Percentiles rank a stretch among this genome's conserved stretches.
Evolutionary conservation across 2,888 invertebrate species (phyloP).

Genomic region (Drosophila formosana): DNA sequence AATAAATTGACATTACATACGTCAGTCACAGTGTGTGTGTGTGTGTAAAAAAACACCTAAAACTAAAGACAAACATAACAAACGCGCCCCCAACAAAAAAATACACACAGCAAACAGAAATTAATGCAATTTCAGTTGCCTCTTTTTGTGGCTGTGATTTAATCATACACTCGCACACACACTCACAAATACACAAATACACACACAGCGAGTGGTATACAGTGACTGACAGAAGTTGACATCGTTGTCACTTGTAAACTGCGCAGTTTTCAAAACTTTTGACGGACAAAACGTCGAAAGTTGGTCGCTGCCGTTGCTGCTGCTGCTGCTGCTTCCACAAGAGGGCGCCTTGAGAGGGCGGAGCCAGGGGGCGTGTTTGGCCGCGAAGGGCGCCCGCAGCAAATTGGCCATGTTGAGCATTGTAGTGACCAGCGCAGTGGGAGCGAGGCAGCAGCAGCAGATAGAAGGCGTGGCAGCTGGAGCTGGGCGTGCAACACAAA

Average conservation of each 20-base stretch:
- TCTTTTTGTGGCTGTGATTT: conserved; percentile 62
- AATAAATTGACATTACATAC: conserved; percentile 61
- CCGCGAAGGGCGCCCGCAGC: conserved; percentile 52
- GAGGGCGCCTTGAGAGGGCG: conserved; percentile 5
- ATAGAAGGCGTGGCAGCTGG: background rate
- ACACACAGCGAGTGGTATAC: conserved; percentile 13
- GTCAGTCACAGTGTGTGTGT: background rate
- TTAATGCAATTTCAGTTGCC: conserved; percentile 69
- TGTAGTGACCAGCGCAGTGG: conserved; percentile 2
- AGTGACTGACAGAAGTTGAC: conserved; percentile 37
- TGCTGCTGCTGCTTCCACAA: background rate
- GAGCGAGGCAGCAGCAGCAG: background rate
- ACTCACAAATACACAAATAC: conserved; percentile 21
- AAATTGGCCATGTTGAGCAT: conserved; percentile 70
- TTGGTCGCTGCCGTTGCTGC: conserved; percentile 23
- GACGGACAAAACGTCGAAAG: conserved; percentile 74
- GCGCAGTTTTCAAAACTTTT: conserved; percentile 69
- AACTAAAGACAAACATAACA: conserved; percentile 66
- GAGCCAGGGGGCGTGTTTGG: conserved; percentile 20
- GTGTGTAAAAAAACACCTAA: conserved; percentile 53
- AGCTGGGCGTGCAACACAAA: conserved; percentile 57
- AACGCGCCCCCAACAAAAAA: conserved; percentile 23
- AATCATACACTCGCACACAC: conserved; percentile 53
- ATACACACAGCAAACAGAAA: conserved; percentile 34
- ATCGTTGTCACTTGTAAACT: conserved; percentile 65